These are phyloP conservation scores for Clavelina lepadiformis DNA, from an alignment of 23 tunicate genomes.

Conservation along the genomic window DNA sequence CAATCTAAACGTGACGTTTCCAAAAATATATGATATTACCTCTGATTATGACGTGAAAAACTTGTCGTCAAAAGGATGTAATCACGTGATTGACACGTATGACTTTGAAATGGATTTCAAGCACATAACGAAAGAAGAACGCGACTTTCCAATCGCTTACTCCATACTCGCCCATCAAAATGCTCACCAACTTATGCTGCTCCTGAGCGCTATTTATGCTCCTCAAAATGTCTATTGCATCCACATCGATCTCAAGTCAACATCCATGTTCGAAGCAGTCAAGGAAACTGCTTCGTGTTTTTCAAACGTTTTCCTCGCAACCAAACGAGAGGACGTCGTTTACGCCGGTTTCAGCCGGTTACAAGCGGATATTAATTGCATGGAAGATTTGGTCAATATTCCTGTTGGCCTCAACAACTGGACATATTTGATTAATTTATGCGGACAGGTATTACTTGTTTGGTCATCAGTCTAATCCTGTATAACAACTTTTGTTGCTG, in stretches of 20 bases:
- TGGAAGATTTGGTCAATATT: slow-evolving; percentile 41
- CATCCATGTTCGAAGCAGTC: slow-evolving; percentile 5
- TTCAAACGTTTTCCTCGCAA: slow-evolving; percentile 50
- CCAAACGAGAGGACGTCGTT: slow-evolving; percentile 23
- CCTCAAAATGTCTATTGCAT: slow-evolving; percentile 65
- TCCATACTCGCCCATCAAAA: slow-evolving; percentile 41
- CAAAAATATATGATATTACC: no score
- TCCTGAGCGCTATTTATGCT: slow-evolving; percentile 55
- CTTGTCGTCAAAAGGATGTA: not conserved
- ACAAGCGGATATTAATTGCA: slow-evolving; percentile 68
- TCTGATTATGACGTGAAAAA: not conserved
- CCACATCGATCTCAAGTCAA: slow-evolving; percentile 46
- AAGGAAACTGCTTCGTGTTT: slow-evolving; percentile 27
- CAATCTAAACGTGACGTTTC: no score
- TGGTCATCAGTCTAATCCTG: no score
- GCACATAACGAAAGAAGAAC: slow-evolving; percentile 2
- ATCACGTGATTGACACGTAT: slow-evolving; percentile 6
- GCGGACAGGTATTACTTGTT: slow-evolving; percentile 79
- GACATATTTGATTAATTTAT: slow-evolving; percentile 68
- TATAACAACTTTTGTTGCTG: no score
- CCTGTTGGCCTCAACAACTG: slow-evolving; percentile 36
- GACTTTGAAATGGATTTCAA: not conserved
- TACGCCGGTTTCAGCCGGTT: slow-evolving; percentile 55
- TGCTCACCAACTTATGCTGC: slow-evolving; percentile 41
- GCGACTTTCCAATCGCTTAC: slow-evolving; percentile 55